Evolutionary conservation across 2,888 invertebrate genomes (phyloP), one percentile per base, ranked within the genome.

Genomic region (Athalia rosae): DNA sequence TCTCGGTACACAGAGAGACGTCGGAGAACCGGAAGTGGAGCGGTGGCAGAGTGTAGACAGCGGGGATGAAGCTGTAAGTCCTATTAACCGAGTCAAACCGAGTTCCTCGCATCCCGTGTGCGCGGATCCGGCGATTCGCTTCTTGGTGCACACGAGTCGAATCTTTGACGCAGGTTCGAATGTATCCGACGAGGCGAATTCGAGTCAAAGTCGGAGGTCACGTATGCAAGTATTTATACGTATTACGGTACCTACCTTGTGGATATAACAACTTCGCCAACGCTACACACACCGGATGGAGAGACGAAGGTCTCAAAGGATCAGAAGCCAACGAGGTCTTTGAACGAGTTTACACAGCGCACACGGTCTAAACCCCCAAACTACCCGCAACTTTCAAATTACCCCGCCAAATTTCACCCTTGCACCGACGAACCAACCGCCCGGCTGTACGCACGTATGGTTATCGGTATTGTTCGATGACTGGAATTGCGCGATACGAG

Each of bases 241-340:
- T 58, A 58, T 7, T 64, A 67, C 67, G 67, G n/a, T n/a, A n/a
- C n/a, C n/a, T 67, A 28, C 28, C 28, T 28, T 28, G 28, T 28
- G 28, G 28, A 28, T 28, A 28, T n/a, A n/a, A n/a, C 28, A 28
- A 28, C 28, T 28, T 28, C 28, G 2, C 28, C 28, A 28, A 28
- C 0, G 28, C 28, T 28, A 28, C 28, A 28, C 28, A 28, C 28
- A 28, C 28, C 28, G 28, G 53, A n/a, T 53, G 53, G 11, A 53
- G 0, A 0, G n/a, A 6, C 45, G 58, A 67, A 67, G 15, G 71
- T 71, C 71, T 71, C 71, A 71, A 71, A 71, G 71, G 71, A 71
- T 71, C 71, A 71, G 71, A 71, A 56, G 28, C 67, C 41, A 50
- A 67, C 67, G 48, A 67, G 13, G 13, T 13, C 59, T 59, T n/a